phyloP scores from a whole-genome alignment of 2,888 invertebrate genomes.

The Myathropa florea region DNA sequence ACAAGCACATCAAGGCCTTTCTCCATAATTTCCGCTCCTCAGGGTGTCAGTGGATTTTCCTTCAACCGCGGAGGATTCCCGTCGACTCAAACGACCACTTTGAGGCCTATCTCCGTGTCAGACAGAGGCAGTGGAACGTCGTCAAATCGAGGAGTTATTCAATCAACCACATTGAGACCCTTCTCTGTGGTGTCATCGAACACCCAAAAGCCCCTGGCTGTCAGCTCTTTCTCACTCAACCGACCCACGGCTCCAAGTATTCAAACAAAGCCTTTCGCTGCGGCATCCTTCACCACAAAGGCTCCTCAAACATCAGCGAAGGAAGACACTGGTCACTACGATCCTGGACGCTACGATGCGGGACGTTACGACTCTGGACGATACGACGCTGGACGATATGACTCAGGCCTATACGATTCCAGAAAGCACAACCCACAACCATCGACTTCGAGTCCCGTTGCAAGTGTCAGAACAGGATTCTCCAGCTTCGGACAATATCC shows the following conservation, averaged over 20 bases:
- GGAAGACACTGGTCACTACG: constrained; percentile 1
- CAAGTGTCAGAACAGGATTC: background rate
- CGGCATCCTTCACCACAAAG: background rate
- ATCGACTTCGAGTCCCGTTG: background rate
- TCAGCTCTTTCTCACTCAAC: too few species aligned
- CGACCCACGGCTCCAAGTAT: too few species aligned
- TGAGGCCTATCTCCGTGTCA: background rate
- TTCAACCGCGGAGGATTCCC: background rate
- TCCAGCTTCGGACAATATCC: constrained; percentile 3
- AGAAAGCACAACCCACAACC: constrained; percentile 3
- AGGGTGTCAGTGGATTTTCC: background rate
- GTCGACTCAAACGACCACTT: background rate
- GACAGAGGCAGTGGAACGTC: too few species aligned
- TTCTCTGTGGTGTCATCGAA: background rate
- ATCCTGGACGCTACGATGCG: constrained; percentile 19
- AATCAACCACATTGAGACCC: background rate
- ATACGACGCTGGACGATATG: constrained; percentile 6
- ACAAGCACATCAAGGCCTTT: background rate
- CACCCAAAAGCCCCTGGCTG: background rate
- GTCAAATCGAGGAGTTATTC: background rate
- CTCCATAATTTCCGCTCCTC: background rate
- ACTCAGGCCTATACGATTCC: background rate
- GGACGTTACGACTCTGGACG: background rate
- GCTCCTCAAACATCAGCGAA: background rate
- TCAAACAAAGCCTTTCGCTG: background rate